These are phyloP conservation scores for Chamaea fasciata DNA, from an alignment of 2,113 vertebrate species.

Conservation along the genomic window DNA sequence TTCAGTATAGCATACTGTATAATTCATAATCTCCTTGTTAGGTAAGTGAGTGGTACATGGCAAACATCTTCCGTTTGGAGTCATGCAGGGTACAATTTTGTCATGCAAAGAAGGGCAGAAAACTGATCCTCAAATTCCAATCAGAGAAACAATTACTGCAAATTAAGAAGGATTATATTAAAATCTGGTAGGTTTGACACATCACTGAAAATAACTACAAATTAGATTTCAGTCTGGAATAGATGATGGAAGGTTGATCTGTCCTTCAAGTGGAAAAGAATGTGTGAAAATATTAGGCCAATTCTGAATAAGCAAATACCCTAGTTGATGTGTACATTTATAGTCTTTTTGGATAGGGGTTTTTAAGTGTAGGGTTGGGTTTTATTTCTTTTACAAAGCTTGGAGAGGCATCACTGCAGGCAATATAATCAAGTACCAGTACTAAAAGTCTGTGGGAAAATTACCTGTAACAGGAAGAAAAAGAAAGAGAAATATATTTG, in stretches of 20 bases:
- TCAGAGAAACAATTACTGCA: neutral
- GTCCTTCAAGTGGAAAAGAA: neutral
- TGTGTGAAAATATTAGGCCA: neutral
- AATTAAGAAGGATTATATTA: neutral
- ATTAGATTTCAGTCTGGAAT: neutral
- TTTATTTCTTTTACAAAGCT: neutral
- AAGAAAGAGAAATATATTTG: neutral
- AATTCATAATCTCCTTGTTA: neutral
- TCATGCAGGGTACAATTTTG: neutral
- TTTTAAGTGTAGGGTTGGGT: accelerated
- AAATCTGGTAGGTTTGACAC: neutral
- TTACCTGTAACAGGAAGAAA: neutral
- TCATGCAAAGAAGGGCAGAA: neutral
- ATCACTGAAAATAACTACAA: neutral
- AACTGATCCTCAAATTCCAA: neutral
- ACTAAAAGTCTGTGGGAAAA: neutral
- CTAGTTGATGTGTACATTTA: neutral
- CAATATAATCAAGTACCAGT: neutral
- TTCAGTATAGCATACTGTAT: neutral
- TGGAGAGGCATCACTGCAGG: neutral
- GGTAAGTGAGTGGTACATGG: neutral
- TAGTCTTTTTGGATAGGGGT: neutral
- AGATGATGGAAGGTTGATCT: neutral
- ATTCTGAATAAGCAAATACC: neutral
- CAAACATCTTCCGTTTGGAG: neutral